phyloP scores from a whole-genome alignment of 2,113 vertebrate species.

The Motacilla tschutschensis region DNA sequence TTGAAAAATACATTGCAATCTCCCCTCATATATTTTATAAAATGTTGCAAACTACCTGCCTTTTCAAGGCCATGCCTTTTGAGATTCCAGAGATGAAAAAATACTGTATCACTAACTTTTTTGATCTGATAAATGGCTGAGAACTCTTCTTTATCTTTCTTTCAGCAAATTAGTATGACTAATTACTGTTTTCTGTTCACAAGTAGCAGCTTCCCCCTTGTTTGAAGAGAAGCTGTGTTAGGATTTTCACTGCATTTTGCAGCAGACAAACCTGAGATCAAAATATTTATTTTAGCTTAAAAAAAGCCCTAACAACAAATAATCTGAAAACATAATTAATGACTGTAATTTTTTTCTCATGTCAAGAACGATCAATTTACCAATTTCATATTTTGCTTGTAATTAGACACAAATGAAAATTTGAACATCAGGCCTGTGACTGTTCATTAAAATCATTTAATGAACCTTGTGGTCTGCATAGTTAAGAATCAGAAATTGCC shows the following conservation, averaged over 20 bases:
- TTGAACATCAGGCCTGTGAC: background rate
- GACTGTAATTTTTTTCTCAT: background rate
- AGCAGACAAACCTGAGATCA: background rate
- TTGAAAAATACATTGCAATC: background rate
- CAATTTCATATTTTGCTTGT: conserved; percentile 2
- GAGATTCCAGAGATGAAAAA: conserved; percentile 11
- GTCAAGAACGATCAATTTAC: background rate
- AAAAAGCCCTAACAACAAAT: background rate
- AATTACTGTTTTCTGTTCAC: conserved; percentile 9
- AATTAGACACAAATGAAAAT: conserved; percentile 4
- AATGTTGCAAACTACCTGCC: background rate
- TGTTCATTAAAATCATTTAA: conserved; percentile 34
- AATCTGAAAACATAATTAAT: background rate
- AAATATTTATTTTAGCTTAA: background rate
- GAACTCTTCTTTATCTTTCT: background rate
- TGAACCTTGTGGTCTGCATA: conserved; percentile 9
- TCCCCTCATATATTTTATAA: background rate
- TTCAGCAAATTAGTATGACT: background rate
- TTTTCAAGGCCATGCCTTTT: background rate
- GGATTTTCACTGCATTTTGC: background rate
- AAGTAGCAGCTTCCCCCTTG: background rate
- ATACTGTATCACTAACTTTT: background rate
- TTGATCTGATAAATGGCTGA: background rate
- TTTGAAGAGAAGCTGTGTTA: background rate
- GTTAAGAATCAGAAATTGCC: conserved; percentile 29